Percentiles rank a stretch among this genome's conserved stretches.
Conservation (phyloP, 2,888 invertebrate species). For the Eupithecia pulchellata region DNA sequence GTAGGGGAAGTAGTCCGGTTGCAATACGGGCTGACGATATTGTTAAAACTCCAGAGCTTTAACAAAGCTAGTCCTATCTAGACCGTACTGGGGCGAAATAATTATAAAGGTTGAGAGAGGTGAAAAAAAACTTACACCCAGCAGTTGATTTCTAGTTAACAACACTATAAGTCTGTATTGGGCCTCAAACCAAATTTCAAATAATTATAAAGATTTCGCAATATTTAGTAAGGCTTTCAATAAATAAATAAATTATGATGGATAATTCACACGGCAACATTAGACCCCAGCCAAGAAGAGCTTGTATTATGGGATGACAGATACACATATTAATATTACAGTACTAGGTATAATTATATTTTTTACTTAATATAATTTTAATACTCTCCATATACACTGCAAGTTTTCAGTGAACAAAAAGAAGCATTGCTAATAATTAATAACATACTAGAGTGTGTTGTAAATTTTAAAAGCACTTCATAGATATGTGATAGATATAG, state of each 20-base stretch:
- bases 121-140: background rate
- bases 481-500: too few relatives aligned
- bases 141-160: background rate
- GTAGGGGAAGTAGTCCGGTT: slow-evolving; percentile 8
- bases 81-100: background rate
- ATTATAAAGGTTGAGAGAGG: background rate
- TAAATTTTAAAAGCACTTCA: too few relatives aligned
- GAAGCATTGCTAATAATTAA: too few relatives aligned
- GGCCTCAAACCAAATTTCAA: background rate
- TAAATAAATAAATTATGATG: too few relatives aligned
- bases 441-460: too few relatives aligned
- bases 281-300: too few relatives aligned
- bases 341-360: too few relatives aligned
- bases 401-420: background rate
- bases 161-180: background rate
- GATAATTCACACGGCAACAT: too few relatives aligned
- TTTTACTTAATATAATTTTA: too few relatives aligned
- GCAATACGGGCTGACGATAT: background rate
- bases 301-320: too few relatives aligned
- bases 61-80: too few relatives aligned
- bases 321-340: too few relatives aligned
- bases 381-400: background rate
- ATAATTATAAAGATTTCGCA: background rate
- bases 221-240: background rate
- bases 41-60: background rate